Conservation (phyloP, 1,140 invertebrate species). For the Nephila pilipes region DNA sequence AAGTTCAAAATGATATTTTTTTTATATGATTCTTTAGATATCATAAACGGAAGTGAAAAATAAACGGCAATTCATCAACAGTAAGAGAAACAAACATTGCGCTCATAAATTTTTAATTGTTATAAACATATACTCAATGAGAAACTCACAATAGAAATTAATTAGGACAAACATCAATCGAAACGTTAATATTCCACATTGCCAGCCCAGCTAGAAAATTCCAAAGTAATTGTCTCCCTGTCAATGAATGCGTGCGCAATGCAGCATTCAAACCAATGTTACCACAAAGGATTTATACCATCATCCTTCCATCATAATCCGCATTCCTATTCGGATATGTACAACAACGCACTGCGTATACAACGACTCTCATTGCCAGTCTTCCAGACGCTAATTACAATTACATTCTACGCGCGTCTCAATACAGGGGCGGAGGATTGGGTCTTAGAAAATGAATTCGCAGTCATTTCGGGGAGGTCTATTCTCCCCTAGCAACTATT, state of each 20-base stretch:
- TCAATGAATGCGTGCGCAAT: not conserved
- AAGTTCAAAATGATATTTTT: too few relatives aligned
- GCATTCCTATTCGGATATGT: not conserved
- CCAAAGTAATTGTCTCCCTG: not conserved
- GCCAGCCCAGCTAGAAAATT: not conserved
- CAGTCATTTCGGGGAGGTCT: not conserved
- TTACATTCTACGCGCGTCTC: not conserved
- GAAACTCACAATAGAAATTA: too few relatives aligned
- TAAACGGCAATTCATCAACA: too few relatives aligned
- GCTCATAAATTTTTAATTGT: too few relatives aligned
- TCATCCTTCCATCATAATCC: not conserved
- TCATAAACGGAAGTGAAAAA: too few relatives aligned
- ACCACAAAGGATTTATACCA: not conserved
- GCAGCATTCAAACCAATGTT: not conserved
- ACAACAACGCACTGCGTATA: not conserved
- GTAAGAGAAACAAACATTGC: too few relatives aligned
- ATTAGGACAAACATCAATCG: not conserved
- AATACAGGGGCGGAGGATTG: slow-evolving; percentile 20
- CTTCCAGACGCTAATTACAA: slow-evolving; percentile 37
- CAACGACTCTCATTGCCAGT: not conserved
- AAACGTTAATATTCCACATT: not conserved
- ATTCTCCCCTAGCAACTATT: not conserved
- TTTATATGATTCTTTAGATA: too few relatives aligned
- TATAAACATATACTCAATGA: too few relatives aligned
- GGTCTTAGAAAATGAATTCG: not conserved